Evolutionary conservation across 2,113 vertebrate genomes (phyloP), one percentile per base, ranked within the genome.

Genomic region (Daubentonia madagascariensis): DNA sequence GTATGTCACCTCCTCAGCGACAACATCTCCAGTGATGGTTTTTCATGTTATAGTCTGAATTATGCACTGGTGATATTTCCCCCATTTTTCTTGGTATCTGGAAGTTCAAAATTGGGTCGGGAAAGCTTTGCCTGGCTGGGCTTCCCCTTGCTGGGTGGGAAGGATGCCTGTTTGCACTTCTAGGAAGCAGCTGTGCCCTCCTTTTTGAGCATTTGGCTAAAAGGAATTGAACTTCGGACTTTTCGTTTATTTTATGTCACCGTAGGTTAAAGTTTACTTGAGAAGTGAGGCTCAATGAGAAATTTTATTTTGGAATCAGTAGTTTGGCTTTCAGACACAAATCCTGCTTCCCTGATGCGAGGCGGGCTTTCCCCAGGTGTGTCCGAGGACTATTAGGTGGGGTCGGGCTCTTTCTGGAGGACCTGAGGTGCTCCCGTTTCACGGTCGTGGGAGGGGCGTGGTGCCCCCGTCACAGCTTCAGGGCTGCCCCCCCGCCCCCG

Each of bases 391-490:
- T 22, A 0, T 30, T 30, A 37, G 1, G 6, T 35, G 13, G 17
- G 37, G 23, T 1, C 14, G 23, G 23, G 32, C 12, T 43, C 40
- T 16, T 52, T 79, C 32, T 6, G 2, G 20, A 67, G 40, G 37
- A 25, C 4, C 4, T 9, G n/a, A 40, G 1, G 2, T 67, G 72
- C 61, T 54, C 28, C 16, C 4, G 1, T 9, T 13, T 1, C 2
- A 12, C n/a, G 4, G 0, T 68, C 37, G 18, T 0, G 54, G 54
- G 54, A 22, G 54, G 52, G 54, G 18, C 0, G 54, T 20, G 6
- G 20, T 57, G 20, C 20, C 20, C 20, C 54, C 17, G 14, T 3
- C 50, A 9, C 23, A 67, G 0, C 13, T 10, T 16, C 8, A 1
- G 9, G 54, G 48, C 5, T 20, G 8, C 18, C 40, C 16, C 43